Evolutionary conservation across 2,888 invertebrate species (phyloP).

Genomic region (Phalera bucephala): DNA sequence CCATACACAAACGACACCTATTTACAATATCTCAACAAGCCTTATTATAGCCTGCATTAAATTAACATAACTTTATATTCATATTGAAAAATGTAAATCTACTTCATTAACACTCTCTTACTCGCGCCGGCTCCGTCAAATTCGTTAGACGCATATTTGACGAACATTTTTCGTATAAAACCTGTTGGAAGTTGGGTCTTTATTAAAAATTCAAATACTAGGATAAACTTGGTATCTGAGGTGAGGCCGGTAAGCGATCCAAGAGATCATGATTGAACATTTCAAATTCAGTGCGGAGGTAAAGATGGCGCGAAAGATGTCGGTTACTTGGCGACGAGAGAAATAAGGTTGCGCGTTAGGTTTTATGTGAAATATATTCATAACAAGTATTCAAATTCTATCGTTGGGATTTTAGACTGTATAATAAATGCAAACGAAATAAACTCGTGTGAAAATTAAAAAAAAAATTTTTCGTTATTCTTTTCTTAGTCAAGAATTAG

Average conservation of each 20-base stretch:
- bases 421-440: too few relatives aligned
- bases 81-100: constrained; percentile 28
- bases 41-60: too few relatives aligned
- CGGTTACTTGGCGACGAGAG: background rate
- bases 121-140: constrained; percentile 23
- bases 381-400: constrained; percentile 1
- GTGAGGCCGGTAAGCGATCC: constrained; percentile 47
- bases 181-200: constrained; percentile 37
- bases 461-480: too few relatives aligned
- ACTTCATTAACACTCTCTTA: constrained; percentile 41
- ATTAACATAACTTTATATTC: constrained; percentile 23
- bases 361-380: constrained; percentile 12
- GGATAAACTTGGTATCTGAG: constrained; percentile 34
- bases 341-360: constrained; percentile 17
- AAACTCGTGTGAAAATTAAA: too few relatives aligned
- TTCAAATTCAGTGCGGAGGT: constrained; percentile 51
- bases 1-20: too few relatives aligned
- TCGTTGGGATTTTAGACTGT: too few relatives aligned
- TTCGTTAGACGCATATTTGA: constrained; percentile 45
- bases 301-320: constrained; percentile 10
- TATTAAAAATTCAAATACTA: constrained; percentile 58
- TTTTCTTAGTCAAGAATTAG: too few relatives aligned
- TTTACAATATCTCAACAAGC: too few relatives aligned
- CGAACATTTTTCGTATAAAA: constrained; percentile 40
- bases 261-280: constrained; percentile 61